phyloP scores from a whole-genome alignment of 2,888 invertebrate genomes.

The Molanna angustata region DNA sequence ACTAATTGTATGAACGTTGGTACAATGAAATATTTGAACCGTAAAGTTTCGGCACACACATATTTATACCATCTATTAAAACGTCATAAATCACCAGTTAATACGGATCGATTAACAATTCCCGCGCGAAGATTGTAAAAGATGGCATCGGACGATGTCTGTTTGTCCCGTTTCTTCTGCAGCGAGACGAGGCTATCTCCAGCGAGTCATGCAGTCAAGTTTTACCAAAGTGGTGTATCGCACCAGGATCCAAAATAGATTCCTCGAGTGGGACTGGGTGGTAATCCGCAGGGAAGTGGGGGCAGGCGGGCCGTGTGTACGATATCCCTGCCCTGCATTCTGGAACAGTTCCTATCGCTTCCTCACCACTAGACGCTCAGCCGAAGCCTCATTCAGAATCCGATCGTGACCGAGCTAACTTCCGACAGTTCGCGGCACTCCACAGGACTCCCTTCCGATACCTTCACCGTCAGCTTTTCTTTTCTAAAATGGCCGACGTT shows the following conservation, averaged over 20 bases:
- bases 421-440: conserved; percentile 1
- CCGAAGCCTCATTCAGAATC: conserved; percentile 54
- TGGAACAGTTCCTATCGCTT: conserved; percentile 52
- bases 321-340: conserved; percentile 40
- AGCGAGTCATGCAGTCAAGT: conserved; percentile 20
- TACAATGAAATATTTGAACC: background rate
- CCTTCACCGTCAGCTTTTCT: too few species aligned
- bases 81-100: conserved; percentile 7
- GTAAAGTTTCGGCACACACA: background rate
- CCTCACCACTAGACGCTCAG: conserved; percentile 41
- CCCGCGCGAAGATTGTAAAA: conserved; percentile 1
- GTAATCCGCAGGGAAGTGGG: conserved; percentile 32
- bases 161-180: conserved; percentile 1
- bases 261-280: conserved; percentile 38
- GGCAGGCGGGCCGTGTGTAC: conserved; percentile 30
- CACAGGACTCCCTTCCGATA: background rate
- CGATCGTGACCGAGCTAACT: conserved; percentile 53
- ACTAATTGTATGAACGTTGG: too few species aligned
- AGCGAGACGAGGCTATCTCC: too few species aligned
- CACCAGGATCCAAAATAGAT: conserved; percentile 53
- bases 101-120: conserved; percentile 13
- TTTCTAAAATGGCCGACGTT: conserved; percentile 82
- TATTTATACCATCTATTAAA: background rate
- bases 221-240: conserved; percentile 54
- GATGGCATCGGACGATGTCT: background rate